Evolutionary conservation across 2,797 vertebrate species (phyloP).

Genomic region (Gobio occitaniae): DNA sequence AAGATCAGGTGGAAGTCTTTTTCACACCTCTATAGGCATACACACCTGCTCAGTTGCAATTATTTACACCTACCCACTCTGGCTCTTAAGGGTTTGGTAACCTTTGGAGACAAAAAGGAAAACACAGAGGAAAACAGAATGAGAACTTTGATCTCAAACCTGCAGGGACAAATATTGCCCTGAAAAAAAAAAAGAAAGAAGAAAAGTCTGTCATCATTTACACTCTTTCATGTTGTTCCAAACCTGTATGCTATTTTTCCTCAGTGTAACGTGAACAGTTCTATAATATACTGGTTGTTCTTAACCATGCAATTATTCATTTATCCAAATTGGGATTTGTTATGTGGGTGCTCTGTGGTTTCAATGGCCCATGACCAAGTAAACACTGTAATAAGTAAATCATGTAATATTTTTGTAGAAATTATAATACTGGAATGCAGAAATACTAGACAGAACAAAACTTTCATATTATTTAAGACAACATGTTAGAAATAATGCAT

Average conservation of each 20-base stretch:
- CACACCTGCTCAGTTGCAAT: constrained; percentile 42
- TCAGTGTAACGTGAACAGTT: background rate
- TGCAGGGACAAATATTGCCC: background rate
- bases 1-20: constrained; percentile 43
- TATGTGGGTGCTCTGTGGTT: too few relatives aligned
- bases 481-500: background rate
- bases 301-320: too few relatives aligned
- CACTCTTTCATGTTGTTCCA: background rate
- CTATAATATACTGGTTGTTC: too few relatives aligned
- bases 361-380: background rate
- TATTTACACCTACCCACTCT: constrained; percentile 39
- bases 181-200: background rate
- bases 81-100: constrained; percentile 13
- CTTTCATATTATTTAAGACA: background rate
- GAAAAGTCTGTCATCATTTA: background rate
- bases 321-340: too few relatives aligned
- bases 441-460: background rate
- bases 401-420: background rate
- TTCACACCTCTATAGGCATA: constrained; percentile 47
- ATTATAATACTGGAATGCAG: background rate
- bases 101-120: background rate
- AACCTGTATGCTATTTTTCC: background rate
- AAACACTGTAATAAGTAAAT: background rate
- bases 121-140: background rate
- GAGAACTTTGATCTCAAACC: constrained; percentile 23